These are phyloP conservation scores for Neosalanx taihuensis DNA, from an alignment of 2,797 vertebrate species.

Conservation along the genomic window DNA sequence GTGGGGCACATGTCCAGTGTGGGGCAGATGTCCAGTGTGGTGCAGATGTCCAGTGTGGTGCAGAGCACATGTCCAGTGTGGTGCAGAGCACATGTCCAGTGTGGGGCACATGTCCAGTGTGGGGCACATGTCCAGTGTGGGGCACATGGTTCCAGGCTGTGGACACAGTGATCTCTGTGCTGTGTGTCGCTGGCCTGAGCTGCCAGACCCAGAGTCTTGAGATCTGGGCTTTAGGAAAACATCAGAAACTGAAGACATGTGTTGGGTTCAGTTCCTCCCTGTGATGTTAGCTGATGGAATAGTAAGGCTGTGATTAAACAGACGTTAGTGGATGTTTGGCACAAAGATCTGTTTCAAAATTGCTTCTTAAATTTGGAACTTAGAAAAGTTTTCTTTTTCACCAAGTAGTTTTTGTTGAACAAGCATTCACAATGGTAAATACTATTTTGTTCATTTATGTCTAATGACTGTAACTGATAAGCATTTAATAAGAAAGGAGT, in stretches of 20 bases:
- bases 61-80: too few species aligned
- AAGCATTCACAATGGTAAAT: slow-evolving; percentile 9
- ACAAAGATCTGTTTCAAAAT: not conserved
- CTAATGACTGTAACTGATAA: slow-evolving; percentile 33
- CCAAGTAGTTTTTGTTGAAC: not conserved
- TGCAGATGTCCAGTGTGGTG: slow-evolving; percentile 11
- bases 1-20: too few species aligned
- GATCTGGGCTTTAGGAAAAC: not conserved
- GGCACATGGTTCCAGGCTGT: too few species aligned
- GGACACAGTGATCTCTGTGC: slow-evolving; percentile 28
- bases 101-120: too few species aligned
- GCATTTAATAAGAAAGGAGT: slow-evolving; percentile 21
- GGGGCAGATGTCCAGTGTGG: too few species aligned
- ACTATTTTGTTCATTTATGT: slow-evolving; percentile 26
- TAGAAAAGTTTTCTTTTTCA: not conserved
- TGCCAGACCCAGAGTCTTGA: not conserved
- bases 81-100: too few species aligned
- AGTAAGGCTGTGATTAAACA: not conserved
- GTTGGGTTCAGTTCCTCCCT: not conserved
- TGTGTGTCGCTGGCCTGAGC: slow-evolving; percentile 35
- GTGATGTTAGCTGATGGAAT: not conserved
- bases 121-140: too few species aligned
- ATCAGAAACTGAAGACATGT: not conserved
- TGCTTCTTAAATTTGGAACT: not conserved
- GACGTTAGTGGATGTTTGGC: too few species aligned